phyloP scores from a whole-genome alignment of 2,797 vertebrate species.

The Steatocranus sp. region DNA sequence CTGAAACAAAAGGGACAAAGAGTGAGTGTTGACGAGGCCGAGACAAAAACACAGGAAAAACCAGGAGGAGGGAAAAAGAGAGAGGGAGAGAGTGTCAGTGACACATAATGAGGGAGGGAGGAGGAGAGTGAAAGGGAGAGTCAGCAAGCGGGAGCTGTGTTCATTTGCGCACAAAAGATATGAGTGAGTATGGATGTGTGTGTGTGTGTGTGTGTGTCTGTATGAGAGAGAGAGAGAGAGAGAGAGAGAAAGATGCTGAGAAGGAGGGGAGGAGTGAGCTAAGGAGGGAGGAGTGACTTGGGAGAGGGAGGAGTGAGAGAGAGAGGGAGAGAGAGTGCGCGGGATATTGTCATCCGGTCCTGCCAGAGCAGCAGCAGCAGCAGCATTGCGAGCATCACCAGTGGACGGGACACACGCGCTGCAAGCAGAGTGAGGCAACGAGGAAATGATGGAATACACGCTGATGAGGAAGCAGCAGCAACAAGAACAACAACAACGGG shows the following conservation, averaged over 20 bases:
- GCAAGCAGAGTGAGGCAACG: background rate
- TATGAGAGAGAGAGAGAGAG: background rate
- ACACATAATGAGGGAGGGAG: constrained; percentile 38
- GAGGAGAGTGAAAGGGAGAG: constrained; percentile 39
- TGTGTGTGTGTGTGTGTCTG: constrained; percentile 7
- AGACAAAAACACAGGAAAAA: constrained; percentile 18
- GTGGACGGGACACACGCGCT: constrained; percentile 53
- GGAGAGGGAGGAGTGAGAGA: constrained; percentile 8
- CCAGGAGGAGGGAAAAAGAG: background rate
- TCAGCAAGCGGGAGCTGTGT: constrained; percentile 34
- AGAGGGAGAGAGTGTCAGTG: constrained; percentile 32
- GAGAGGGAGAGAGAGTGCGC: constrained; percentile 18
- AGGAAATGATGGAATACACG: constrained; percentile 54
- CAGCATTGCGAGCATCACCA: constrained; percentile 44
- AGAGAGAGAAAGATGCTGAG: background rate
- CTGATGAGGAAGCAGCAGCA: constrained; percentile 33
- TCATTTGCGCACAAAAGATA: constrained; percentile 67
- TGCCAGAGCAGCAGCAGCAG: constrained; percentile 58
- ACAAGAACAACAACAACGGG: constrained; percentile 24
- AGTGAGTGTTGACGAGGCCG: background rate
- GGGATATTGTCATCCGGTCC: constrained; percentile 67
- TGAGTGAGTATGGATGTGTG: constrained; percentile 43
- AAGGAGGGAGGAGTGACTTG: background rate
- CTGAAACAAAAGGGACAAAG: background rate
- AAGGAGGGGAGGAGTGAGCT: background rate